Percentiles rank a stretch among this genome's conserved stretches.
phyloP scores from a whole-genome alignment of 2,888 invertebrate species.

The Cylloceria caligata region DNA sequence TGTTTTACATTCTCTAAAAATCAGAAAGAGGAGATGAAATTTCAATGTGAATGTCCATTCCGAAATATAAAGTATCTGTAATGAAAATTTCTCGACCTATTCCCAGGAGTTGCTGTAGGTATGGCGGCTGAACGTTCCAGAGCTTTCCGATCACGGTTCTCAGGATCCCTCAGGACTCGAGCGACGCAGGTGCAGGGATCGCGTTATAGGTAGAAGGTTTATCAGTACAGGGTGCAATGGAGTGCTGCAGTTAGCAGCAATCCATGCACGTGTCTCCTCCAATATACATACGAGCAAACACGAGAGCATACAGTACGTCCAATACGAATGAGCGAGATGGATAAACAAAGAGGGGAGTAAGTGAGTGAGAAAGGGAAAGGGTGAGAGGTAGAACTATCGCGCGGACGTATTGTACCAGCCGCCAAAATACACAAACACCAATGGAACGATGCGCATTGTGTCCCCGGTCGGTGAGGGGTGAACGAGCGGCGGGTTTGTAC shows the following conservation, averaged over 20 bases:
- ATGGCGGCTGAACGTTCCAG: background rate
- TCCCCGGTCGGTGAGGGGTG: conserved; percentile 11
- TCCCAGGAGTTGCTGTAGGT: conserved; percentile 30
- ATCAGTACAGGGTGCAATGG: background rate
- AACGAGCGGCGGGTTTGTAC: conserved; percentile 54
- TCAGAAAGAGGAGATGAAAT: background rate
- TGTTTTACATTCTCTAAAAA: background rate
- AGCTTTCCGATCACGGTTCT: conserved; percentile 54
- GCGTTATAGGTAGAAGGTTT: conserved; percentile 31
- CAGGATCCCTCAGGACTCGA: conserved; percentile 59
- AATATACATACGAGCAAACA: conserved; percentile 56
- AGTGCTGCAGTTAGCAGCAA: conserved; percentile 12
- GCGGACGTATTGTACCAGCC: conserved; percentile 48
- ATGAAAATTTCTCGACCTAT: conserved; percentile 49
- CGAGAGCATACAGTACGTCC: conserved; percentile 18
- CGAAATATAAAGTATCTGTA: conserved; percentile 9
- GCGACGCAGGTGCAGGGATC: conserved; percentile 34
- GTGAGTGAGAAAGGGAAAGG: conserved; percentile 29
- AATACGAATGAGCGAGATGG: conserved; percentile 12
- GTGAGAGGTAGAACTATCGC: conserved; percentile 31
- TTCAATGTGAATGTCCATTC: conserved; percentile 37
- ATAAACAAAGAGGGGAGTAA: conserved; percentile 12
- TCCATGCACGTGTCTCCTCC: conserved; percentile 36
- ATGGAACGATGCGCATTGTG: conserved; percentile 42
- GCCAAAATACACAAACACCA: conserved; percentile 75